Percentiles rank a stretch among this genome's conserved stretches.
phyloP scores from a whole-genome alignment of 2,113 vertebrate genomes.

The Suricata suricatta region DNA sequence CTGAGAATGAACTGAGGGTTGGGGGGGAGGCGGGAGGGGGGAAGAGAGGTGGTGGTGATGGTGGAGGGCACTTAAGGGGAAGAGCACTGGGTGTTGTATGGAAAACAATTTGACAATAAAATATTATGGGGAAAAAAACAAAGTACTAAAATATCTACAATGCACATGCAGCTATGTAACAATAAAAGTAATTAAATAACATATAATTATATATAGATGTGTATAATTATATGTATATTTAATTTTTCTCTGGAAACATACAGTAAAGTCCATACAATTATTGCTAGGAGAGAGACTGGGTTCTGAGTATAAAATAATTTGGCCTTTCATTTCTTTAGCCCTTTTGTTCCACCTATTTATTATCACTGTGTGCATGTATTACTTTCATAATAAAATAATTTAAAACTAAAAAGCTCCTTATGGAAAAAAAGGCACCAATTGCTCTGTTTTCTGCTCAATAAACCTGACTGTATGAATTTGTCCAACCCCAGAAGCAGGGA shows the following conservation, averaged over 20 bases:
- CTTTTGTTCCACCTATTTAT: not conserved
- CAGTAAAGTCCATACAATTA: not conserved
- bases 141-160: not conserved
- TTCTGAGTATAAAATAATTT: not conserved
- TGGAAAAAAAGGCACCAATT: not conserved
- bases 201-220: not conserved
- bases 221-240: not conserved
- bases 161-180: not conserved
- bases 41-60: too few species aligned
- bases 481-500: not conserved
- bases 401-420: not conserved
- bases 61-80: too few species aligned
- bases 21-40: too few species aligned
- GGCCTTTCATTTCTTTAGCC: not conserved
- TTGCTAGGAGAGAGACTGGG: not conserved
- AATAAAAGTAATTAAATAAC: not conserved
- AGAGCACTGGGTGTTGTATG: too few species aligned
- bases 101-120: too few species aligned
- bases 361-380: not conserved
- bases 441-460: not conserved
- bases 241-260: not conserved
- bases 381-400: conserved; percentile 13
- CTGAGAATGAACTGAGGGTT: too few species aligned
- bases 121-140: too few species aligned
- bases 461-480: not conserved